Evolutionary conservation across 2,113 vertebrate genomes (phyloP).

Genomic region (Gila orcuttii): DNA sequence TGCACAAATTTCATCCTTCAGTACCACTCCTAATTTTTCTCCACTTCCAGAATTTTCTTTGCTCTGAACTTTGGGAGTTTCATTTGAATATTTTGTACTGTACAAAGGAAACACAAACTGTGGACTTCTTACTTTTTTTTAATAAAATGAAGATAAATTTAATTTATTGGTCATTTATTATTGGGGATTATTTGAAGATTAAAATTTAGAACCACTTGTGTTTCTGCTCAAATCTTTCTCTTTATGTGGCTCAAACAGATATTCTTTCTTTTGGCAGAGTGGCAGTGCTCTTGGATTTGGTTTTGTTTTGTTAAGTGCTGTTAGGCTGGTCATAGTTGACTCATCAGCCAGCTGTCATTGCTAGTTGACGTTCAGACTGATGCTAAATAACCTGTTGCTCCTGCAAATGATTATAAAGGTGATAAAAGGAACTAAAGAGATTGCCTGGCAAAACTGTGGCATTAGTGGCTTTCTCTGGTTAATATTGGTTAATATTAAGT

Average conservation of each 20-base stretch:
- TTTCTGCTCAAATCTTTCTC: not conserved
- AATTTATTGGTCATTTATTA: conserved; percentile 15
- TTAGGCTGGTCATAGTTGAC: conserved; percentile 41
- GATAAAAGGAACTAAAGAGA: not conserved
- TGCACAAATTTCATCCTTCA: conserved; percentile 10
- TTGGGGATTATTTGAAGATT: not conserved
- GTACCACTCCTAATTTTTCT: conserved; percentile 42
- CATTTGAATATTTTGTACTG: conserved; percentile 85
- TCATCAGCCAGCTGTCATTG: conserved; percentile 29
- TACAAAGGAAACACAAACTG: conserved; percentile 80
- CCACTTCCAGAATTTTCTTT: conserved; percentile 71
- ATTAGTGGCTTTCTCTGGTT: not conserved
- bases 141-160: conserved; percentile 79
- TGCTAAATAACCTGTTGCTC: conserved; percentile 17
- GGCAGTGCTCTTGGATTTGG: conserved; percentile 26
- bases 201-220: not conserved
- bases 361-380: not conserved
- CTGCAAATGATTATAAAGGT: conserved; percentile 52
- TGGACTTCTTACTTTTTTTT: conserved; percentile 79
- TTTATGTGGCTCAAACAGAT: not conserved
- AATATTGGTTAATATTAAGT: not conserved
- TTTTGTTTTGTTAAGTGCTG: not conserved
- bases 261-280: not conserved
- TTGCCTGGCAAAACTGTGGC: not conserved
- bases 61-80: conserved; percentile 76